These are phyloP conservation scores for Parauchenoglanis punctatus DNA, from an alignment of 2,797 vertebrate genomes.

Conservation along the genomic window DNA sequence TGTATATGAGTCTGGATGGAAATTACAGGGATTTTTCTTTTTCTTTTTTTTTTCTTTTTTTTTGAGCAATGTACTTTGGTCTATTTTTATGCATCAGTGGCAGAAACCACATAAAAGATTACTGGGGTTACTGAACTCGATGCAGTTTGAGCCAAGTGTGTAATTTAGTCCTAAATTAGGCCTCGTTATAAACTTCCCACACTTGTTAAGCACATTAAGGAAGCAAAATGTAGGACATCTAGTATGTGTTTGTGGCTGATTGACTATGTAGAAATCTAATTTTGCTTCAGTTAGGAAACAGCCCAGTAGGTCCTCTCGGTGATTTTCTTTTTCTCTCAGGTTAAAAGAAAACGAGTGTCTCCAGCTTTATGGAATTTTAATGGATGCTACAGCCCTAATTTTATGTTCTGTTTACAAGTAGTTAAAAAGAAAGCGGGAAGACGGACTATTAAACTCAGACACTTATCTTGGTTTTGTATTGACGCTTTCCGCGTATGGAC, in stretches of 20 bases:
- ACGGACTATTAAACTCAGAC: not conserved
- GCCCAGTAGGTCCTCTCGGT: not conserved
- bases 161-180: not conserved
- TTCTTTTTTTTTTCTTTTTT: no score
- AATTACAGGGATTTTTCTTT: not conserved
- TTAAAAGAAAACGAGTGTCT: not conserved
- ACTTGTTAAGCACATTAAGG: slow-evolving; percentile 11
- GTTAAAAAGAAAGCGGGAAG: not conserved
- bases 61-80: not conserved
- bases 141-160: slow-evolving; percentile 16
- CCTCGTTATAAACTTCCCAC: slow-evolving; percentile 9
- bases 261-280: slow-evolving; percentile 1
- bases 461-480: slow-evolving; percentile 23
- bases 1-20: not conserved
- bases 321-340: not conserved
- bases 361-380: slow-evolving; percentile 1
- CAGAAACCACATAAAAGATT: slow-evolving; percentile 1
- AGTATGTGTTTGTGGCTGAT: slow-evolving; percentile 17
- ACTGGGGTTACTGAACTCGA: slow-evolving; percentile 4
- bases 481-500: not conserved
- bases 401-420: slow-evolving; percentile 28
- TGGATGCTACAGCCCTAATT: slow-evolving; percentile 9
- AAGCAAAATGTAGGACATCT: not conserved
- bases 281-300: not conserved
- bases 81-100: not conserved